phyloP scores from a whole-genome alignment of 1,140 invertebrate species.

The Apis florea region DNA sequence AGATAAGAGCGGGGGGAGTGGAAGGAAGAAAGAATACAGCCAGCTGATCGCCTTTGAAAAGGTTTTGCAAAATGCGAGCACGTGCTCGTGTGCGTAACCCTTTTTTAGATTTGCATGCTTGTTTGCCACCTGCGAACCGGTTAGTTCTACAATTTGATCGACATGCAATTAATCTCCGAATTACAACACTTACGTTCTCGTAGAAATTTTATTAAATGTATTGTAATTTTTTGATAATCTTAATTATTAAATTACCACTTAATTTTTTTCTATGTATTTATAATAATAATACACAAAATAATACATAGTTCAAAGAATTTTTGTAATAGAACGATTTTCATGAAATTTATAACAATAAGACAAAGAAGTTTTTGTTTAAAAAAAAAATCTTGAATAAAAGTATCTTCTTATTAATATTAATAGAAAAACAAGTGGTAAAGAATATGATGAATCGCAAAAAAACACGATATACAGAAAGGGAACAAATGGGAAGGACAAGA shows the following conservation, averaged over 20 bases:
- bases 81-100: slow-evolving; percentile 63
- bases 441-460: slow-evolving; percentile 34
- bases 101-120: slow-evolving; percentile 58
- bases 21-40: slow-evolving; percentile 38
- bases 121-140: slow-evolving; percentile 64
- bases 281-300: not conserved
- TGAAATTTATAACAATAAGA: not conserved
- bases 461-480: slow-evolving; percentile 15
- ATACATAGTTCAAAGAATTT: no score
- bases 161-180: slow-evolving; percentile 43
- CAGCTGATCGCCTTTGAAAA: slow-evolving; percentile 67
- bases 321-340: not conserved
- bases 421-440: slow-evolving; percentile 38
- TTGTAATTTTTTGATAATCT: not conserved
- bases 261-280: no score
- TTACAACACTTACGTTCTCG: not conserved
- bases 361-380: not conserved
- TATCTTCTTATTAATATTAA: slow-evolving; percentile 8
- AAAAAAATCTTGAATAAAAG: not conserved
- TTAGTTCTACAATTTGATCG: slow-evolving; percentile 23
- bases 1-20: slow-evolving; percentile 43
- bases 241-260: not conserved
- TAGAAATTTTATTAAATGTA: not conserved
- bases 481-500: slow-evolving; percentile 35
- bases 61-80: slow-evolving; percentile 64